Evolutionary conservation across 1,140 invertebrate species (phyloP).

Genomic region (Drosophila obscura): DNA sequence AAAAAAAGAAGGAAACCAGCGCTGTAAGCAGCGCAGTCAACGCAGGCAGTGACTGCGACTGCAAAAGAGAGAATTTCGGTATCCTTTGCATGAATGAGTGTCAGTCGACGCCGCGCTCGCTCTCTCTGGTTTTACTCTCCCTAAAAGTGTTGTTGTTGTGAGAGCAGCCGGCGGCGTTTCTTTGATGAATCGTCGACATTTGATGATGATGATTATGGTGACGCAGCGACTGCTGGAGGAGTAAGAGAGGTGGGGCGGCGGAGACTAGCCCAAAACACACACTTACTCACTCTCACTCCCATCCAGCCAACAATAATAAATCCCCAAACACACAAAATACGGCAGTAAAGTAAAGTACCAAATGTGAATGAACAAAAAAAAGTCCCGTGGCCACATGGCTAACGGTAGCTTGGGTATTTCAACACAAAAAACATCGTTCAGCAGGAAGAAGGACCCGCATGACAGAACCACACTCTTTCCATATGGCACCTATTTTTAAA

Average conservation of each 20-base stretch:
- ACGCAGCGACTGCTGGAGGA: constrained; percentile 28
- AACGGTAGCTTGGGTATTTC: constrained; percentile 16
- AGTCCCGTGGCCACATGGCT: neutral
- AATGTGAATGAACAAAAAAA: constrained; percentile 9
- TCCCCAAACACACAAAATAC: constrained; percentile 35
- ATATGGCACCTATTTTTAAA: constrained; percentile 14
- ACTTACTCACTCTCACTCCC: neutral
- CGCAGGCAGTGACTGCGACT: neutral
- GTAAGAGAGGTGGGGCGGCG: neutral
- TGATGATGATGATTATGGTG: constrained; percentile 36
- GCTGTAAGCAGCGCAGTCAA: constrained; percentile 2
- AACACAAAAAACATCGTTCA: constrained; percentile 20
- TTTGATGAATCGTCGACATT: constrained; percentile 44
- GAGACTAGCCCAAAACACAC: neutral
- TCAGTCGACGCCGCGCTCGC: constrained; percentile 1
- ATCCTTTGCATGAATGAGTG: constrained; percentile 68
- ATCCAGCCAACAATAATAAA: constrained; percentile 5
- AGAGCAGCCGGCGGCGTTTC: constrained; percentile 44
- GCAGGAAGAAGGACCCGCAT: constrained; percentile 23
- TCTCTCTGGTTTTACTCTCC: neutral
- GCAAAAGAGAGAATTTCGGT: constrained; percentile 44
- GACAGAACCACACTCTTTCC: constrained; percentile 9
- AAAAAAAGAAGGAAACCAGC: neutral
- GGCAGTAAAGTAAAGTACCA: neutral
- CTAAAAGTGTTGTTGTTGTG: neutral